These are phyloP conservation scores for Phytoseiulus persimilis DNA, from an alignment of 2,888 invertebrate genomes.

Conservation along the genomic window DNA sequence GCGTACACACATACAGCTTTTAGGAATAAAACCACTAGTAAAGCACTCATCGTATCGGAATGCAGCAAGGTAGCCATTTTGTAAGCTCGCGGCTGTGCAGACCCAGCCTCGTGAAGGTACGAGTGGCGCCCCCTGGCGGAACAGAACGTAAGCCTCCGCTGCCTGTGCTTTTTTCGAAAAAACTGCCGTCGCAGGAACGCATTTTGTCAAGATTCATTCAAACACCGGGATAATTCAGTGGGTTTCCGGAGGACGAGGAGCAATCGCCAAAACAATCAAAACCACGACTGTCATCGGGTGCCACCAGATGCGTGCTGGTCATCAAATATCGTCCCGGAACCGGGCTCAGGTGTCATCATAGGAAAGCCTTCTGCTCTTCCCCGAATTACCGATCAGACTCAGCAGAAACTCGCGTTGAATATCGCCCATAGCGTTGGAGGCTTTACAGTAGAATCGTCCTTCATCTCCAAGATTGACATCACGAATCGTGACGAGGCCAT, in stretches of 20 bases:
- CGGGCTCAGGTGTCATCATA: no score
- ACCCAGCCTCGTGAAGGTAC: background rate
- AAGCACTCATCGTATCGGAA: background rate
- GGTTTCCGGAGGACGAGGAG: no score
- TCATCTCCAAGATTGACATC: conserved; percentile 6
- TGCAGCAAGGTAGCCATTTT: conserved; percentile 12
- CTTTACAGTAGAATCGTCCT: conserved; percentile 19
- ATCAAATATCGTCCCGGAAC: no score
- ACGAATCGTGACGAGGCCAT: conserved; percentile 6
- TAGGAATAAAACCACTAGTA: background rate
- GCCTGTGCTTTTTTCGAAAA: background rate
- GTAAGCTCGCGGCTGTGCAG: background rate
- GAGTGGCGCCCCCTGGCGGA: conserved; percentile 22
- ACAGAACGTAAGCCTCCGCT: background rate
- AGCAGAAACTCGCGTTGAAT: background rate
- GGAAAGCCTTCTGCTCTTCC: no score
- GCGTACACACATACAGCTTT: background rate
- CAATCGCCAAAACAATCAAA: no score
- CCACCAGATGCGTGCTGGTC: no score
- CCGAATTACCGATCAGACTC: background rate
- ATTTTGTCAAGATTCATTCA: no score
- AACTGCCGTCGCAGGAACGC: background rate
- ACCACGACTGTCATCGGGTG: no score
- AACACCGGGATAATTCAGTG: no score
- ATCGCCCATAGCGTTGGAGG: background rate